Evolutionary conservation across 2,113 vertebrate species (phyloP).

Genomic region (Lontra canadensis): DNA sequence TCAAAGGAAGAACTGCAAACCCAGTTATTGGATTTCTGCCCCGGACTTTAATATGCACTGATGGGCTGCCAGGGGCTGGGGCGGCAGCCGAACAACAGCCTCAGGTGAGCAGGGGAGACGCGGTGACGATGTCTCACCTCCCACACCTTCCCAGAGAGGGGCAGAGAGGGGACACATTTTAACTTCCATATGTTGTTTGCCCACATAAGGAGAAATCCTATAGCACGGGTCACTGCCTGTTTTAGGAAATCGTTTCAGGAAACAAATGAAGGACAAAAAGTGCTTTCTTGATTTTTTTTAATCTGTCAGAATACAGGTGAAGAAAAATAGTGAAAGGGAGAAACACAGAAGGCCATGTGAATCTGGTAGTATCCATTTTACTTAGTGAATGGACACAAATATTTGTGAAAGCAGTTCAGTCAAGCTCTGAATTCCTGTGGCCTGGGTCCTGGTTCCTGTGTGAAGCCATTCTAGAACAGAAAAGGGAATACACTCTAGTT

Average conservation of each 20-base stretch:
- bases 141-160: not conserved
- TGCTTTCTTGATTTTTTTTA: not conserved
- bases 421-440: not conserved
- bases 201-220: not conserved
- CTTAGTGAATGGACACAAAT: not conserved
- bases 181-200: not conserved
- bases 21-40: not conserved
- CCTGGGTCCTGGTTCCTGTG: not conserved
- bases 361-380: not conserved
- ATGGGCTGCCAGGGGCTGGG: not conserved
- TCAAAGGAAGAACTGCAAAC: slow-evolving; percentile 20
- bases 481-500: not conserved
- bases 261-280: not conserved
- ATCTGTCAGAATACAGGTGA: not conserved
- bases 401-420: not conserved
- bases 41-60: not conserved
- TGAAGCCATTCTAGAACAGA: not conserved
- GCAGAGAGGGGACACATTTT: not conserved
- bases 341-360: not conserved
- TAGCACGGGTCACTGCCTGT: not conserved
- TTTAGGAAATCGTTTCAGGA: not conserved
- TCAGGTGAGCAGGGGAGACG: not conserved
- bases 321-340: not conserved
- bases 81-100: not conserved
- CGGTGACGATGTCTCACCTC: accelerated